phyloP scores from a whole-genome alignment of 2,113 vertebrate species.

The Trochalopteron elliotii region DNA sequence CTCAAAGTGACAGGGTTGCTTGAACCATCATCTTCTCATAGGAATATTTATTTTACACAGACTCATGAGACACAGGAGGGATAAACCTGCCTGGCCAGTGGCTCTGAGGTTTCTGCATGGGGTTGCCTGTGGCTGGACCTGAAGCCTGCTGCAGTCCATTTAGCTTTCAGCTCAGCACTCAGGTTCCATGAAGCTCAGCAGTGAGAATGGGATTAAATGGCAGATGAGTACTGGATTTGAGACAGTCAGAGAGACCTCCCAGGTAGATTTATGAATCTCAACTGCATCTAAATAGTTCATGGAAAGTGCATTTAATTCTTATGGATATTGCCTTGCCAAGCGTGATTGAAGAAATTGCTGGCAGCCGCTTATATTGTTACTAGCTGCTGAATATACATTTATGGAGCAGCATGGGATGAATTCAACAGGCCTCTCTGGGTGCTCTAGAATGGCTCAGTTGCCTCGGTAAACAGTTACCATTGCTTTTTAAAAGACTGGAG shows the following conservation, averaged over 20 bases:
- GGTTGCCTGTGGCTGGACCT: not conserved
- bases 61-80: not conserved
- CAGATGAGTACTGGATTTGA: not conserved
- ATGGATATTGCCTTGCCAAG: not conserved
- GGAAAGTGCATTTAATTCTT: not conserved
- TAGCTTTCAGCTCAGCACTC: not conserved
- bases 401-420: not conserved
- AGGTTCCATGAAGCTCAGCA: not conserved
- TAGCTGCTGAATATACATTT: not conserved
- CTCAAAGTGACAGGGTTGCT: not conserved
- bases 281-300: not conserved
- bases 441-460: not conserved
- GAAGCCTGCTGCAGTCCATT: not conserved
- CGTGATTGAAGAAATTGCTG: not conserved
- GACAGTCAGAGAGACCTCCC: not conserved
- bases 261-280: not conserved
- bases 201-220: not conserved
- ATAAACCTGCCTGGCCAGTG: not conserved
- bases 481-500: not conserved
- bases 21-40: not conserved
- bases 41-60: not conserved
- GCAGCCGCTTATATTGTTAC: not conserved
- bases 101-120: not conserved
- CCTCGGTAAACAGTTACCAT: not conserved
- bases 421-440: not conserved